These are phyloP conservation scores for Spondyliosoma cantharus DNA, from an alignment of 2,797 vertebrate species.

Conservation along the genomic window DNA sequence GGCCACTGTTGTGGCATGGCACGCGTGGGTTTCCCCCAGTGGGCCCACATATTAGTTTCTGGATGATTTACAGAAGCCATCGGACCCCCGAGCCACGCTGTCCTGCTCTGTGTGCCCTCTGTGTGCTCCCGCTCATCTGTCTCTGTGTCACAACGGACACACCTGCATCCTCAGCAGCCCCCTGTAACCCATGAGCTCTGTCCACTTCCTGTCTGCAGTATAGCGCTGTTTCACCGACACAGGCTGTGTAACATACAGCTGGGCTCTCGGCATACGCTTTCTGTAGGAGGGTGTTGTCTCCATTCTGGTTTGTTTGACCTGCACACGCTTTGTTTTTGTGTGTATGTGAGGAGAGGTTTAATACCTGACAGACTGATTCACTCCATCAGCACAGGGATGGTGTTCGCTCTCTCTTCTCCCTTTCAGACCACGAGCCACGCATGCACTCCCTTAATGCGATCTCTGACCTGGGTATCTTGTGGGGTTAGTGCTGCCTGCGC, in stretches of 20 bases:
- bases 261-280: neutral
- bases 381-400: conserved; percentile 26
- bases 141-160: conserved; percentile 81
- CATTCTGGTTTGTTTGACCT: neutral
- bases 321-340: neutral
- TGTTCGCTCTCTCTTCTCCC: conserved; percentile 46
- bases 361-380: conserved; percentile 39
- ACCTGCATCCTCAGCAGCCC: conserved; percentile 82
- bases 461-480: conserved; percentile 77
- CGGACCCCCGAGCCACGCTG: conserved; percentile 35
- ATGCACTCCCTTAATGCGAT: conserved; percentile 69
- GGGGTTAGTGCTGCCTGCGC: conserved; percentile 63
- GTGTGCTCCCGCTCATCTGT: conserved; percentile 40
- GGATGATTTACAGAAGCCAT: conserved; percentile 58
- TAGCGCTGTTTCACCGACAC: conserved; percentile 7
- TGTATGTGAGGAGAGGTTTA: conserved; percentile 21
- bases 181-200: conserved; percentile 27
- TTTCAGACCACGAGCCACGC: conserved; percentile 49
- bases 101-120: conserved; percentile 48
- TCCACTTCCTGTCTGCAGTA: conserved; percentile 56
- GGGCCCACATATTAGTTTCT: conserved; percentile 32
- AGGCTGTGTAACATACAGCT: conserved; percentile 6
- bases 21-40: conserved; percentile 40
- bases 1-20: conserved; percentile 20
- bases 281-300: neutral